phyloP scores from a whole-genome alignment of 2,888 invertebrate species.

The Drosophila fulvimacula region DNA sequence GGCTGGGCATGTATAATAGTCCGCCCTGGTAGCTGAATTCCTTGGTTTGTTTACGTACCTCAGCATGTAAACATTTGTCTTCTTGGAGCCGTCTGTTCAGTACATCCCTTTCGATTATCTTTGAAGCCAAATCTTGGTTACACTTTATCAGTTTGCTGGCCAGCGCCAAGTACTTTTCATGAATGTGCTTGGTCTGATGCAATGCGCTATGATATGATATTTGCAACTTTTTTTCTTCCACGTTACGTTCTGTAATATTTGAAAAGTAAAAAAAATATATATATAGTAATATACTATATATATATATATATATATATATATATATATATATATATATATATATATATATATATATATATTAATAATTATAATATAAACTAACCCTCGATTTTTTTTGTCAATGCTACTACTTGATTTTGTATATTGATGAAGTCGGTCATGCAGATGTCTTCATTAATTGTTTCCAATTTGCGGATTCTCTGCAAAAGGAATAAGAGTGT shows the following conservation, averaged over 20 bases:
- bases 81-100: slow-evolving; percentile 35
- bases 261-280: background rate
- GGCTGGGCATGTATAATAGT: slow-evolving; percentile 75
- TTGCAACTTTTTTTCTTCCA: slow-evolving; percentile 70
- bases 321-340: too few relatives aligned
- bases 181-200: slow-evolving; percentile 77
- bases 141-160: slow-evolving; percentile 23
- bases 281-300: too few relatives aligned
- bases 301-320: too few relatives aligned
- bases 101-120: slow-evolving; percentile 12
- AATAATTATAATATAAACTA: too few relatives aligned
- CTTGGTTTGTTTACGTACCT: slow-evolving; percentile 52
- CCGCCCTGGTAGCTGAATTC: slow-evolving; percentile 76
- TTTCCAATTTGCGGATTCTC: slow-evolving; percentile 73
- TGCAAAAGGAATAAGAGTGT: slow-evolving; percentile 35
- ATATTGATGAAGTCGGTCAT: slow-evolving; percentile 75
- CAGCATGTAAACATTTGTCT: slow-evolving; percentile 64
- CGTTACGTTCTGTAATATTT: slow-evolving; percentile 69
- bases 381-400: slow-evolving; percentile 83
- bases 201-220: slow-evolving; percentile 67
- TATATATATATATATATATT: too few relatives aligned
- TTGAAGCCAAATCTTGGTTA: rapidly evolving
- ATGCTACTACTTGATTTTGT: slow-evolving; percentile 73
- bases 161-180: slow-evolving; percentile 72
- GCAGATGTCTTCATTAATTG: slow-evolving; percentile 73